These are phyloP conservation scores for Scaptomyza tumidula DNA, from an alignment of 2,888 invertebrate species.

Conservation along the genomic window DNA sequence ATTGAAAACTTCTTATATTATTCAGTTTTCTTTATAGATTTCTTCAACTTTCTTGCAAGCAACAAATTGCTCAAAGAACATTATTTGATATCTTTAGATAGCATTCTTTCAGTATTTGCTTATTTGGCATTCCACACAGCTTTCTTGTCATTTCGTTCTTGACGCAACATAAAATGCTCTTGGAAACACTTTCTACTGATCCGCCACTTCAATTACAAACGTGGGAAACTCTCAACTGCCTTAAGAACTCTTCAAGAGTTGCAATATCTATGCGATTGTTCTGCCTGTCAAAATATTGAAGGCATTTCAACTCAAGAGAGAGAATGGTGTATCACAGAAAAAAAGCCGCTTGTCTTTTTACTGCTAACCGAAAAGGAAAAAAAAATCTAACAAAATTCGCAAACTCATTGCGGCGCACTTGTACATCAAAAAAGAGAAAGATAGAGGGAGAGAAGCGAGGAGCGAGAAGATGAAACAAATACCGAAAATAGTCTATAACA, in stretches of 20 bases:
- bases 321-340: constrained; percentile 31
- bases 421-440: constrained; percentile 20
- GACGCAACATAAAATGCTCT: constrained; percentile 4
- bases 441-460: background rate
- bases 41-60: no score
- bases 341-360: constrained; percentile 38
- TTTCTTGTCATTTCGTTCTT: background rate
- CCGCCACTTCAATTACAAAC: constrained; percentile 42
- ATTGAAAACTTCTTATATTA: no score
- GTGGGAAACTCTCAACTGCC: constrained; percentile 46
- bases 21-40: no score
- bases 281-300: constrained; percentile 73
- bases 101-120: background rate
- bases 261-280: constrained; percentile 69
- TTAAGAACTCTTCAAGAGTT: constrained; percentile 31
- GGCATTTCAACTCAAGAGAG: constrained; percentile 23
- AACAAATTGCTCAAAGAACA: no score
- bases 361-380: constrained; percentile 10
- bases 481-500: constrained; percentile 50
- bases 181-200: constrained; percentile 35
- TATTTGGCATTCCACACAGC: background rate
- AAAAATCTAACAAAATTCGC: constrained; percentile 56
- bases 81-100: no score
- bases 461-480: constrained; percentile 35
- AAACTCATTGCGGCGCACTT: constrained; percentile 66